Conservation (phyloP, 1,140 invertebrate genomes). For the Radopholus similis region DNA sequence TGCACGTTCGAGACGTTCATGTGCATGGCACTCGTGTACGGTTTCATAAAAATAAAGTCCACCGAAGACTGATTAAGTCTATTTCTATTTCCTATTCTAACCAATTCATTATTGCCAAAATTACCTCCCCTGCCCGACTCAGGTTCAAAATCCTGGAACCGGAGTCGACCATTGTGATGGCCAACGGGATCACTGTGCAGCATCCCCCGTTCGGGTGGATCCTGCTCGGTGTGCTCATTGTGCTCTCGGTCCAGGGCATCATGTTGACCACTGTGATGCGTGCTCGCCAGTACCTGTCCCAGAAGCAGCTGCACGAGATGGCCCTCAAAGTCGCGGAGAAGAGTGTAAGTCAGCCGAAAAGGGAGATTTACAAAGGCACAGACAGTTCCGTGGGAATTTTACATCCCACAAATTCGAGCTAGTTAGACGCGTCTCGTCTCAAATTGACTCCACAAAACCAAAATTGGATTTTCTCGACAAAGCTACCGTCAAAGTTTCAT, state of each 20-base stretch:
- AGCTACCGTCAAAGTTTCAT: neutral
- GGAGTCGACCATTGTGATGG: neutral
- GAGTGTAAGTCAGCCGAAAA: conserved; percentile 46
- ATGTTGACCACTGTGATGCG: conserved; percentile 21
- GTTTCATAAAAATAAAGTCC: neutral
- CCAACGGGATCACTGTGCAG: neutral
- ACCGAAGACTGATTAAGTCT: neutral
- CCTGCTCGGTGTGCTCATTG: conserved; percentile 25
- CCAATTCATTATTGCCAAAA: neutral
- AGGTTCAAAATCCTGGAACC: conserved; percentile 33
- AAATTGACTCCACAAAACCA: no score
- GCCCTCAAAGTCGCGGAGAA: conserved; percentile 42
- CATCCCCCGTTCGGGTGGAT: conserved; percentile 27
- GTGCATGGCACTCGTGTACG: conserved; percentile 35
- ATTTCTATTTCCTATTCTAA: neutral
- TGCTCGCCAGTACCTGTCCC: conserved; percentile 29
- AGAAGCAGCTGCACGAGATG: conserved; percentile 36
- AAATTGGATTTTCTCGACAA: neutral
- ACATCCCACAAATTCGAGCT: neutral
- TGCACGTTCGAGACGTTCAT: conserved; percentile 34
- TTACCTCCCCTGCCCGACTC: no score
- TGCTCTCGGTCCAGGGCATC: conserved; percentile 18
- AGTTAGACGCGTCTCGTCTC: neutral
- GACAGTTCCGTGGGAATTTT: no score
- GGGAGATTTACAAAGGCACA: no score